Percentiles rank a stretch among this genome's conserved stretches.
Evolutionary conservation across 2,797 vertebrate species (phyloP).

Genomic region (Hippocampus kuda): DNA sequence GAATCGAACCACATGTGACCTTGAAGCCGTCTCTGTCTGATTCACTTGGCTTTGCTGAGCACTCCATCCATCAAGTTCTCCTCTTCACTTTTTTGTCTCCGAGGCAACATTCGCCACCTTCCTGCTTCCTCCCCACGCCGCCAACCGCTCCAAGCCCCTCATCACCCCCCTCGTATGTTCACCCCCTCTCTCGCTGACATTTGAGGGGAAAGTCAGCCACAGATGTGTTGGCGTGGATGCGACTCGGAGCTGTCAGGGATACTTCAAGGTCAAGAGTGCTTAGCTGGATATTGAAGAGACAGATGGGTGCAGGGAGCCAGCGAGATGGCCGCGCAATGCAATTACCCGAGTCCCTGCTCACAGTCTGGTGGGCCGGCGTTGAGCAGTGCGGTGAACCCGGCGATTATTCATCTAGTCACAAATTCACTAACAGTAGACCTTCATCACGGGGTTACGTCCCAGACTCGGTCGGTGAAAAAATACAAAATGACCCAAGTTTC

Average conservation of each 20-base stretch:
- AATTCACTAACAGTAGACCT: not conserved
- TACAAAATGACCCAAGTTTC: too few species aligned
- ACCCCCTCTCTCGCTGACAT: conserved; percentile 19
- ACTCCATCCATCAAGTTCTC: conserved; percentile 49
- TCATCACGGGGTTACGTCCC: too few species aligned
- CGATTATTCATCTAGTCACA: not conserved
- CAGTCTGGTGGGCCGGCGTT: conserved; percentile 17
- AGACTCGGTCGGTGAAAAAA: too few species aligned
- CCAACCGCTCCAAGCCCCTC: not conserved
- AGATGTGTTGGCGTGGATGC: conserved; percentile 27
- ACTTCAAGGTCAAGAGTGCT: conserved; percentile 66
- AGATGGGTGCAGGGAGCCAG: conserved; percentile 50
- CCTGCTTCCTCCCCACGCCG: conserved; percentile 18
- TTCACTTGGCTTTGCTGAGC: conserved; percentile 24
- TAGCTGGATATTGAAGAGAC: conserved; percentile 63
- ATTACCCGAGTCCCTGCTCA: conserved; percentile 49
- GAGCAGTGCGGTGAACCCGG: not conserved
- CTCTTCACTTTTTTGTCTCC: conserved; percentile 52
- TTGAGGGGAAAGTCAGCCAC: conserved; percentile 22
- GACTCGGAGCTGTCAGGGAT: conserved; percentile 34
- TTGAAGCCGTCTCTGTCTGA: conserved; percentile 41
- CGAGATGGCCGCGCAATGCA: conserved; percentile 53
- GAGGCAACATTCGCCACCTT: conserved; percentile 46
- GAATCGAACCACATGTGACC: conserved; percentile 45
- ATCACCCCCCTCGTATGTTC: conserved; percentile 1